These are phyloP conservation scores for Threskiornis aethiopicus DNA, from an alignment of 2,797 vertebrate species.

Conservation along the genomic window DNA sequence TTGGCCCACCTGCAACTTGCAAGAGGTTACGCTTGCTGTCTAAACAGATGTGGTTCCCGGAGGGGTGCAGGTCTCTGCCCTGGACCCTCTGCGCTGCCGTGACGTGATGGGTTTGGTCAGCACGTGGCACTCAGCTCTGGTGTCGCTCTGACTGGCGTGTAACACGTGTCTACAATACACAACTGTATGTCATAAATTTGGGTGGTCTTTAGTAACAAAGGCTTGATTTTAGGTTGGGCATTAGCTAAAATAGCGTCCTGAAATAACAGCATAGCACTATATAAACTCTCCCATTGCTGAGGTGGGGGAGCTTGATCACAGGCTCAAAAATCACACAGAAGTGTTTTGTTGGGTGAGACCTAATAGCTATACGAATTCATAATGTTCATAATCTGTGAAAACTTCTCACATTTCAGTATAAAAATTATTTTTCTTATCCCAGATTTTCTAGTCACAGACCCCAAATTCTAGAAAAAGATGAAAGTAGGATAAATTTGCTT, in stretches of 20 bases:
- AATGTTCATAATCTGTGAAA: neutral
- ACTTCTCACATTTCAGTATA: neutral
- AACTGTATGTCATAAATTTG: neutral
- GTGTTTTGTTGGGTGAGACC: neutral
- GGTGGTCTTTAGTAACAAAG: neutral
- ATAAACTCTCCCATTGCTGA: neutral
- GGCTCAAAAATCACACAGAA: neutral
- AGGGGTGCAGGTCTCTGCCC: neutral
- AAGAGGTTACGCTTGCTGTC: neutral
- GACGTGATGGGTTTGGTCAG: neutral
- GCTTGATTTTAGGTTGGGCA: neutral
- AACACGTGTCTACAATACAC: neutral
- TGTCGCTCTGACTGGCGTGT: too few relatives aligned
- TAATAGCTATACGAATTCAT: neutral
- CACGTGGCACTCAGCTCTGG: rapidly evolving
- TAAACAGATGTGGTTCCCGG: neutral
- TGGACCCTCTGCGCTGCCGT: neutral
- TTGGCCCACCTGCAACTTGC: too few relatives aligned
- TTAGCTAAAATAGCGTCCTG: neutral
- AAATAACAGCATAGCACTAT: neutral
- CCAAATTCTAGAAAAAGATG: neutral
- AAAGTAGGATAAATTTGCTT: neutral
- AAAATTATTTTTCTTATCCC: neutral
- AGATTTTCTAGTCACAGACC: neutral
- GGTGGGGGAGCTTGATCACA: neutral